A percentile compares a stretch with the other conserved stretches of the same genome.
Evolutionary conservation across 2,113 vertebrate species (phyloP).

Genomic region (Chamaea fasciata): DNA sequence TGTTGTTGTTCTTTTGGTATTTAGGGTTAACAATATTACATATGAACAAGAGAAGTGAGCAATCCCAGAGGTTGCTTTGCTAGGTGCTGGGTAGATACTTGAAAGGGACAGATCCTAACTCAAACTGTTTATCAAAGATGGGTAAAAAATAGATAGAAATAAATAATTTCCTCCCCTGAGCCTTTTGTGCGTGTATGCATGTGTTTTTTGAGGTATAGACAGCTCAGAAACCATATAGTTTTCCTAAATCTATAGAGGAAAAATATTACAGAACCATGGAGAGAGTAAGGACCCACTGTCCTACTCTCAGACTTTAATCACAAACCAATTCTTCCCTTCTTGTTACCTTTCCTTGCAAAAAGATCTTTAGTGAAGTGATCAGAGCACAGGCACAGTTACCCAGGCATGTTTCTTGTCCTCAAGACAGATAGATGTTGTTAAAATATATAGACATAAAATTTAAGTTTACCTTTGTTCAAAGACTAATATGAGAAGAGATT

Average conservation of each 20-base stretch:
- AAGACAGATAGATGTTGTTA: not conserved
- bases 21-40: not conserved
- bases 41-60: not conserved
- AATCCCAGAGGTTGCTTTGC: not conserved
- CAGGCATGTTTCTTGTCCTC: not conserved
- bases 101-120: not conserved
- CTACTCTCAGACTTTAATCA: not conserved
- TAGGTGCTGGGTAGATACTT: not conserved
- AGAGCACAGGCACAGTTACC: not conserved
- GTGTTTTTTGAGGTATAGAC: not conserved
- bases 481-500: not conserved
- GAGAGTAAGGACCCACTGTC: not conserved
- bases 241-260: not conserved
- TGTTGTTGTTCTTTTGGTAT: not conserved
- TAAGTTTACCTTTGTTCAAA: not conserved
- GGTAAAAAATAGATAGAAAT: not conserved
- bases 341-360: not conserved
- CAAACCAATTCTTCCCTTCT: not conserved
- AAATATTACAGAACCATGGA: not conserved
- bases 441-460: not conserved
- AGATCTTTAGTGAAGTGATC: not conserved
- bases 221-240: not conserved
- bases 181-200: not conserved
- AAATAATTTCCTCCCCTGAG: fast-evolving
- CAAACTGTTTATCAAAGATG: not conserved